Evolutionary conservation across 2,113 vertebrate species (phyloP).

Genomic region (Gallinago jamesoni): DNA sequence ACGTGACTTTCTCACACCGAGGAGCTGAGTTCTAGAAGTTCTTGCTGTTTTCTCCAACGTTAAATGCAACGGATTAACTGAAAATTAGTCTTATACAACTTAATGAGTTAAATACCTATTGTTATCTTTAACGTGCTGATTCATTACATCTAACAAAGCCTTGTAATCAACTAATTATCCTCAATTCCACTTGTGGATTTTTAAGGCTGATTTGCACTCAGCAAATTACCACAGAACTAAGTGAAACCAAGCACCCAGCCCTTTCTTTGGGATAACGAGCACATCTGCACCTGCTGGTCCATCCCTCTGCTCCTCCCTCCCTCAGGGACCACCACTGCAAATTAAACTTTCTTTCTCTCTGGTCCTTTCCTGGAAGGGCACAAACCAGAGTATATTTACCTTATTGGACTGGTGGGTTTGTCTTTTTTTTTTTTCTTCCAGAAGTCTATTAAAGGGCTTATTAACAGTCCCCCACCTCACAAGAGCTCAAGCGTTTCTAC

Average conservation of each 20-base stretch:
- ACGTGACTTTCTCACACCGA: rapidly evolving
- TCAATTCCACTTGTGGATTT: neutral
- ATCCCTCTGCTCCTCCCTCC: neutral
- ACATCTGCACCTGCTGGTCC: neutral
- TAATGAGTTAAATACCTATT: neutral
- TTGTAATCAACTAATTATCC: neutral
- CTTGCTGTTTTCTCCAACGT: neutral
- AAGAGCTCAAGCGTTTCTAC: neutral
- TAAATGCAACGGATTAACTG: neutral
- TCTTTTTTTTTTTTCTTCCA: neutral
- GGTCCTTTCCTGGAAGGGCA: neutral
- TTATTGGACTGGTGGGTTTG: neutral
- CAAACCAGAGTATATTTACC: neutral
- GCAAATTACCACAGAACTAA: neutral
- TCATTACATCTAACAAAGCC: neutral
- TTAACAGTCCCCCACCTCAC: neutral
- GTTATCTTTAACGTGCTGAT: neutral
- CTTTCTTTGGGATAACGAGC: neutral
- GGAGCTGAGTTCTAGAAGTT: neutral
- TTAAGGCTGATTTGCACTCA: neutral
- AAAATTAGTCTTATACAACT: neutral
- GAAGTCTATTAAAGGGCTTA: neutral
- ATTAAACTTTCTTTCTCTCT: neutral
- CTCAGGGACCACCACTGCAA: neutral
- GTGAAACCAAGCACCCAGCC: neutral